Conservation (phyloP, 2,113 vertebrate species). For the Lophotis ruficrista region DNA sequence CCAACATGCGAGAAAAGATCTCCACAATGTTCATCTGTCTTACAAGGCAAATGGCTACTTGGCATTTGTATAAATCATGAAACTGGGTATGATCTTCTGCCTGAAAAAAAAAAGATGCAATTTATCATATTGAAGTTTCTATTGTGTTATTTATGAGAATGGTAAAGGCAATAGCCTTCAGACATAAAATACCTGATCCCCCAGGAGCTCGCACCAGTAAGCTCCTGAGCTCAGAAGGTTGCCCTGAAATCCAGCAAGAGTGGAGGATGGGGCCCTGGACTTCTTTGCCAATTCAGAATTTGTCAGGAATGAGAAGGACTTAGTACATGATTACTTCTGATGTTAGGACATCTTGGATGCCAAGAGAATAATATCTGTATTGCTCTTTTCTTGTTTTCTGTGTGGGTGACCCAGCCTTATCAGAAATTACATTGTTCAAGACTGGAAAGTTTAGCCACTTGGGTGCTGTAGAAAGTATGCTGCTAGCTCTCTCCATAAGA, state of each 20-base stretch:
- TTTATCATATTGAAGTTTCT: neutral
- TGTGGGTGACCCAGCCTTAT: neutral
- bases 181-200: neutral
- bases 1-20: neutral
- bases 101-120: neutral
- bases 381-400: neutral
- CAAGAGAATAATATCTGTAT: neutral
- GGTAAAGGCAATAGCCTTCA: neutral
- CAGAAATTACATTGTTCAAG: neutral
- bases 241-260: neutral
- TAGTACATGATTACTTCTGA: neutral
- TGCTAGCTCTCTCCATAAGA: neutral
- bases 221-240: neutral
- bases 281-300: neutral
- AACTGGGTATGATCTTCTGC: neutral
- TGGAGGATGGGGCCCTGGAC: neutral
- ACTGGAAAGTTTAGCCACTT: neutral
- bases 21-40: neutral
- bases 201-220: neutral
- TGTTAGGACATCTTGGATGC: neutral
- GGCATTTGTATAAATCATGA: constrained; percentile 6
- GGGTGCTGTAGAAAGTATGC: neutral
- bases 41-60: neutral
- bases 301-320: neutral
- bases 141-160: neutral